Evolutionary conservation across 64 coral and sea anemone species (phyloP).

Genomic region (Montipora sp.): DNA sequence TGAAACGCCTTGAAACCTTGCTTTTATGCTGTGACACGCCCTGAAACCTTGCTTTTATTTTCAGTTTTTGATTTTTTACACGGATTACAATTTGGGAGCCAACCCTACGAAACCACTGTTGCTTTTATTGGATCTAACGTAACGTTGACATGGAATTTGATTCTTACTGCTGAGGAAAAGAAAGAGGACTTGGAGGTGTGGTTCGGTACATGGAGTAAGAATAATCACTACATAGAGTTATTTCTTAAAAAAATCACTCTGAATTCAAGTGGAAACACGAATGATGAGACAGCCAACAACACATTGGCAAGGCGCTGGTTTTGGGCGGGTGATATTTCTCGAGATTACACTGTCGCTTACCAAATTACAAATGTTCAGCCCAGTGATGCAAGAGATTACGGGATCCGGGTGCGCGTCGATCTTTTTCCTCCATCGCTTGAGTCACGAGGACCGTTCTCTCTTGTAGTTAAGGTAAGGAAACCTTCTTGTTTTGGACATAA

Average conservation of each 20-base stretch:
- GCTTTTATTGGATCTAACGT: background rate
- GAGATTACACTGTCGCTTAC: background rate
- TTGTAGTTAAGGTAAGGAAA: background rate
- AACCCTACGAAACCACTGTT: background rate
- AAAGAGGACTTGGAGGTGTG: background rate
- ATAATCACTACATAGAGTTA: rapidly evolving
- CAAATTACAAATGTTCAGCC: background rate
- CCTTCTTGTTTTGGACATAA: too few relatives aligned
- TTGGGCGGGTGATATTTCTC: slow-evolving; percentile 6
- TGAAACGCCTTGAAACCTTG: too few relatives aligned
- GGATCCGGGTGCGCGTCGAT: background rate
- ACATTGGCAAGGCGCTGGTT: background rate
- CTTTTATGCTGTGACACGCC: background rate
- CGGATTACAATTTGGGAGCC: background rate
- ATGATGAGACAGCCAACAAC: background rate
- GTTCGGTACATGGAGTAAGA: background rate
- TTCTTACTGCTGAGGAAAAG: slow-evolving; percentile 4
- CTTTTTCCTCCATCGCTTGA: background rate
- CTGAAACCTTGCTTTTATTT: background rate
- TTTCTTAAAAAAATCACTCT: background rate
- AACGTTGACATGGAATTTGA: slow-evolving; percentile 12
- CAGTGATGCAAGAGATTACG: background rate
- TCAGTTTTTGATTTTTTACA: background rate
- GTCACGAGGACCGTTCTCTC: background rate
- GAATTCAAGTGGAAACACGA: background rate